Evolutionary conservation across 1,140 invertebrate genomes (phyloP).

Genomic region (Achroia grisella): DNA sequence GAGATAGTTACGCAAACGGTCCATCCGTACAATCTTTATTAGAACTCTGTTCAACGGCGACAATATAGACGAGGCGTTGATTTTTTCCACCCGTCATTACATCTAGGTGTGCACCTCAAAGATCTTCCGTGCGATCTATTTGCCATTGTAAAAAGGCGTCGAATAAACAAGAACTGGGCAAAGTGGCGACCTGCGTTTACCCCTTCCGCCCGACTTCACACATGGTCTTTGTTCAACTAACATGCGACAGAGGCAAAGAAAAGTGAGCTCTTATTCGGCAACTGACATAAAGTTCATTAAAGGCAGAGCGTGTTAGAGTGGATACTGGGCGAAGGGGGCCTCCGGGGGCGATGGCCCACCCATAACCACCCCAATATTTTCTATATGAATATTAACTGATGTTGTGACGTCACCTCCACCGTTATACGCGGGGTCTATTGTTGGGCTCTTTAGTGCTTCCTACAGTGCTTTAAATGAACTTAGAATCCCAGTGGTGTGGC

Average conservation of each 20-base stretch:
- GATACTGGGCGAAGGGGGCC: conserved; percentile 14
- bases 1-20: too few species aligned
- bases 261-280: conserved; percentile 62
- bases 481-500: too few species aligned
- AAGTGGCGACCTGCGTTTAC: conserved; percentile 48
- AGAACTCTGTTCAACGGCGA: too few species aligned
- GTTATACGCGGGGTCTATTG: too few species aligned
- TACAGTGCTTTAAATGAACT: too few species aligned
- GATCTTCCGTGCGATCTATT: conserved; percentile 19
- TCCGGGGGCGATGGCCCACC: conserved; percentile 37
- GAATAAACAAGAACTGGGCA: conserved; percentile 56
- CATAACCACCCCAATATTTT: conserved; percentile 50
- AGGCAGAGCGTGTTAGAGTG: conserved; percentile 67
- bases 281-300: conserved; percentile 70
- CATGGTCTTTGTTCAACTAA: conserved; percentile 64
- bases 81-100: too few species aligned
- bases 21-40: too few species aligned
- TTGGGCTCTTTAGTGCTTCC: too few species aligned
- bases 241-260: conserved; percentile 54
- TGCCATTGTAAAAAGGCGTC: conserved; percentile 39
- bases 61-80: too few species aligned
- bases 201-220: conserved; percentile 56
- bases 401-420: conserved; percentile 7
- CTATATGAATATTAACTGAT: conserved; percentile 56
- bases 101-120: conserved; percentile 10